These are phyloP conservation scores for Embidobia sp. DNA, from an alignment of 2,888 invertebrate genomes.

Conservation along the genomic window DNA sequence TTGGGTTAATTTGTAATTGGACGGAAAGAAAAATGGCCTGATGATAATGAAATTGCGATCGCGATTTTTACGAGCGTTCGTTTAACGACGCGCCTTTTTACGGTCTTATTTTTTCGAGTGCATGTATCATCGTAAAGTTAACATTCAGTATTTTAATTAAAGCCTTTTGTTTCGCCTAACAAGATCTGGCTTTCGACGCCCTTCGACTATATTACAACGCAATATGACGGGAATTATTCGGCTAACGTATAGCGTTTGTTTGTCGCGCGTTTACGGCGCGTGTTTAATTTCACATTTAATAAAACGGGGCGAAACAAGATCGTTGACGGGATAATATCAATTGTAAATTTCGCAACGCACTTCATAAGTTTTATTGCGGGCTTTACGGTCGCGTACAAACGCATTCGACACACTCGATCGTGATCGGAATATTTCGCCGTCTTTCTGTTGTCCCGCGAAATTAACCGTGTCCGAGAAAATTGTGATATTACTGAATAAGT, in stretches of 20 bases:
- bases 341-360: conserved; percentile 14
- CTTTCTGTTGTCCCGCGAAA: background rate
- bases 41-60: conserved; percentile 24
- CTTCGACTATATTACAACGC: too few species aligned
- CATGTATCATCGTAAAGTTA: conserved; percentile 9
- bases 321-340: conserved; percentile 10
- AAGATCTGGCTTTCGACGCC: too few species aligned
- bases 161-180: too few species aligned
- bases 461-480: background rate
- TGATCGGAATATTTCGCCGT: conserved; percentile 9
- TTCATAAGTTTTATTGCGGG: conserved; percentile 11
- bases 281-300: conserved; percentile 9
- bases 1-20: conserved; percentile 33
- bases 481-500: too few species aligned
- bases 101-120: conserved; percentile 14
- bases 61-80: conserved; percentile 10
- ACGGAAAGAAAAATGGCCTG: conserved; percentile 23
- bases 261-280: too few species aligned
- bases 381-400: conserved; percentile 2
- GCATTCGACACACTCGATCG: conserved; percentile 12
- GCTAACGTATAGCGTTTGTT: too few species aligned
- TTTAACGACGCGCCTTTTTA: conserved; percentile 14
- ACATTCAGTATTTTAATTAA: too few species aligned
- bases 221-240: too few species aligned
- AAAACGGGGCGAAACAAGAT: background rate